Percentiles rank a stretch among this genome's conserved stretches.
These are phyloP conservation scores for Eupithecia dodoneata DNA, from an alignment of 2,888 invertebrate species.

Conservation along the genomic window DNA sequence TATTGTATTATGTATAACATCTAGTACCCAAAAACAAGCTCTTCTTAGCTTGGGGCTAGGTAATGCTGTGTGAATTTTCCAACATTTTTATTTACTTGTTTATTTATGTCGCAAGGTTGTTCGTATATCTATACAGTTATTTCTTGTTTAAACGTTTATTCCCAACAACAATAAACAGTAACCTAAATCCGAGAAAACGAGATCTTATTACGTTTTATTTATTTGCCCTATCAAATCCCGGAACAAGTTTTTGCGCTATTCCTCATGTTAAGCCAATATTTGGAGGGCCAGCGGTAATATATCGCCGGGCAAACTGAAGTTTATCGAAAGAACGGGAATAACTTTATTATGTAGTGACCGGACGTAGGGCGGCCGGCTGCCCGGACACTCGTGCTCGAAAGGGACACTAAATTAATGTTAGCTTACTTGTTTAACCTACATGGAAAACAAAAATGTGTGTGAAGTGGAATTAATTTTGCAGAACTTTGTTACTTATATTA, in stretches of 20 bases:
- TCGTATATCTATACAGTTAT: background rate
- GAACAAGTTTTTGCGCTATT: slow-evolving; percentile 62
- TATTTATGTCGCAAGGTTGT: background rate
- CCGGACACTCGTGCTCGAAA: slow-evolving; percentile 51
- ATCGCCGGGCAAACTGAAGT: slow-evolving; percentile 81
- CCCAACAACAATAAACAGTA: slow-evolving; percentile 23
- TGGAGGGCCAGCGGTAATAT: slow-evolving; percentile 80
- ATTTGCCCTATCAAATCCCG: slow-evolving; percentile 67
- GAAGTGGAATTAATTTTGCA: background rate
- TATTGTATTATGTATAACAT: no score
- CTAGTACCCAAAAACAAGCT: no score
- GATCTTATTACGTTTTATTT: slow-evolving; percentile 50
- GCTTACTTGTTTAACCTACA: background rate
- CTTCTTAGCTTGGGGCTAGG: no score
- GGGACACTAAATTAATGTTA: background rate
- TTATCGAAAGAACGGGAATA: slow-evolving; percentile 84
- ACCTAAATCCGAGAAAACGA: slow-evolving; percentile 34
- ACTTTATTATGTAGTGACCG: slow-evolving; percentile 84
- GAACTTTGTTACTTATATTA: background rate
- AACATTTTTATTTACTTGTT: no score
- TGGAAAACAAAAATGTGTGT: background rate
- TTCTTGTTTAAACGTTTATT: background rate
- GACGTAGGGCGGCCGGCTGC: slow-evolving; percentile 61
- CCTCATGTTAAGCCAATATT: slow-evolving; percentile 83
- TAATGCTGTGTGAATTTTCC: no score